Evolutionary conservation across 2,113 vertebrate genomes (phyloP).

Genomic region (Hemiscyllium ocellatum): DNA sequence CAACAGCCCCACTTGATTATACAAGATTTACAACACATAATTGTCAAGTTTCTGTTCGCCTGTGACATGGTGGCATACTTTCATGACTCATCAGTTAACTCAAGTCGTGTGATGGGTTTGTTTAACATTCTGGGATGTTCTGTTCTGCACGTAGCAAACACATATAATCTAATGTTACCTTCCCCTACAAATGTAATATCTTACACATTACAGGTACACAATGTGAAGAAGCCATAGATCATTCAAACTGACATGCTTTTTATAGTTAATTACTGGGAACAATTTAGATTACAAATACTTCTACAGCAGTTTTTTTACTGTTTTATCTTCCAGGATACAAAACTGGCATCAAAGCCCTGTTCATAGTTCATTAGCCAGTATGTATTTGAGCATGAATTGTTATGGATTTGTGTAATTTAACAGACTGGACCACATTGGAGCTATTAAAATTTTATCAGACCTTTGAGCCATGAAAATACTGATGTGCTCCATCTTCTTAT

Average conservation of each 20-base stretch:
- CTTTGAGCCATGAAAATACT: constrained; percentile 1
- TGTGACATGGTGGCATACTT: no score
- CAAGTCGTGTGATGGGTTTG: no score
- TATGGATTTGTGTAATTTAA: constrained; percentile 13
- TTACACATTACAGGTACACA: not conserved
- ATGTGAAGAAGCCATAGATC: not conserved
- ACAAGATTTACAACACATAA: no score
- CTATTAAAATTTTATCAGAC: constrained; percentile 28
- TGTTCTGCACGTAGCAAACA: no score
- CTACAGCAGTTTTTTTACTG: not conserved
- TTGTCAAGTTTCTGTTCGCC: no score
- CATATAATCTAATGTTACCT: no score
- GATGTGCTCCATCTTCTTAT: not conserved
- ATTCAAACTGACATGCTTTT: not conserved
- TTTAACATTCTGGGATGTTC: no score
- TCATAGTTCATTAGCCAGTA: not conserved
- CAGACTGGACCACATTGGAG: constrained; percentile 18
- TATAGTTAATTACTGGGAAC: not conserved
- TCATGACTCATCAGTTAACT: no score
- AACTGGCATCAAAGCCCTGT: not conserved
- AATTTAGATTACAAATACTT: not conserved
- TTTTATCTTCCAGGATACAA: constrained; percentile 25
- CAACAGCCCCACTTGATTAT: no score
- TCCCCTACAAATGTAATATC: not conserved
- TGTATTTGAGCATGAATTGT: not conserved